Base-by-base conservation (phyloP, 2,888 invertebrate species). In the Scelioninae gen. 2 region DNA sequence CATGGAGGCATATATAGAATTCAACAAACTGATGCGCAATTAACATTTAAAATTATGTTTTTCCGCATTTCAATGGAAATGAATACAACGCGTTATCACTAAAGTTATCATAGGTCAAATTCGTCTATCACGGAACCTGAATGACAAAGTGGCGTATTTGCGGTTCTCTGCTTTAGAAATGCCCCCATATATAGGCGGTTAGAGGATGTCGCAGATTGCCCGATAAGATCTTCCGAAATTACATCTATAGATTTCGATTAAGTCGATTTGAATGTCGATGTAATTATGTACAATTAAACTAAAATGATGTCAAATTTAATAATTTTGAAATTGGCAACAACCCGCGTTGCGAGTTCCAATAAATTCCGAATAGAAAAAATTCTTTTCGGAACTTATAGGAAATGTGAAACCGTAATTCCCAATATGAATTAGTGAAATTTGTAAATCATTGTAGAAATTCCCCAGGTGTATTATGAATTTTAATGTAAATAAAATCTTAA, bases 171-270 rank as follows among this genome's bases (percentile, higher is more conserved):
- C 45, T 53, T 35, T 25, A 64, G 35, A 45, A 64, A 64, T 53
- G 31, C 45, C 63, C 18, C 52, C 52, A 63, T 52, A 28, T 43
- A 22, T 52, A 52, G 50, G 43, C 31, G 25, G 33, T 16, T 35
- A 52, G 19, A 52, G 52, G 63, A 63, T 63, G 52, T 52, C 52
- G 52, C 35, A 63, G 63, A 63, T 33, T 58, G 45, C 28, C 58
- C 22, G 10, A 9, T 11, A 31, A 28, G 22, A 28, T 19, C 45
- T 19, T 45, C 19, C 13, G 35, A 0, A 37, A 6, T 31, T 22
- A 13, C 25, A 25, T 25, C 6, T 25, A 25, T 25, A 4, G 3
- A 25, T 25, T 25, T 33, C 10, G 2, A 2, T 33, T 33, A n/a
- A n/a, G n/a, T n/a, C n/a, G n/a, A n/a, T 10, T 6, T 33, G 10